These are phyloP conservation scores for Furcifer pardalis DNA, from an alignment of 2,797 vertebrate genomes.

Conservation along the genomic window DNA sequence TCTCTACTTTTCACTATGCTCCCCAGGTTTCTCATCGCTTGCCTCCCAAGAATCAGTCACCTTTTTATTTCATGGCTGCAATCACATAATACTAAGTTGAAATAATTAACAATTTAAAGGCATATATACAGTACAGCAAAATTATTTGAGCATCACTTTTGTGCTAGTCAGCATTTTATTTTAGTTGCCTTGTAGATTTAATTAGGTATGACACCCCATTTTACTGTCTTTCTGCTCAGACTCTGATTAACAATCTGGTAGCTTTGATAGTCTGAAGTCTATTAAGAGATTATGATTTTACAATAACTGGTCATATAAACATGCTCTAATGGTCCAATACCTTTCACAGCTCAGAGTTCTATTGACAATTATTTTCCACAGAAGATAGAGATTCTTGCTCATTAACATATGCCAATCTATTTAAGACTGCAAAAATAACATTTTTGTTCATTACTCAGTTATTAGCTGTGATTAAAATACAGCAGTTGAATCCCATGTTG, in stretches of 20 bases:
- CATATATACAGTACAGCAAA: too few species aligned
- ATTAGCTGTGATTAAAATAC: background rate
- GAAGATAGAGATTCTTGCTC: background rate
- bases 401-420: background rate
- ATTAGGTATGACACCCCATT: background rate
- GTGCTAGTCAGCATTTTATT: background rate
- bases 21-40: too few species aligned
- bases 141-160: background rate
- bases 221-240: background rate
- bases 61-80: too few species aligned
- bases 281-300: conserved; percentile 4
- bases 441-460: background rate
- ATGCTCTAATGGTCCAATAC: background rate
- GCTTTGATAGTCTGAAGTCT: background rate
- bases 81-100: background rate
- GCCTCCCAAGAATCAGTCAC: too few species aligned
- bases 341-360: conserved; percentile 8
- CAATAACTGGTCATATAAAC: background rate
- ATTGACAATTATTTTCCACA: background rate
- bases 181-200: background rate
- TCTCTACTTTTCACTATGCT: too few species aligned
- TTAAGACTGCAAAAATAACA: background rate
- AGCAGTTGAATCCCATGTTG: background rate
- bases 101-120: background rate
- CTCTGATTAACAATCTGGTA: background rate